Evolutionary conservation across 2,888 invertebrate genomes (phyloP), one percentile per base, ranked within the genome.

Genomic region (Nebria salina): DNA sequence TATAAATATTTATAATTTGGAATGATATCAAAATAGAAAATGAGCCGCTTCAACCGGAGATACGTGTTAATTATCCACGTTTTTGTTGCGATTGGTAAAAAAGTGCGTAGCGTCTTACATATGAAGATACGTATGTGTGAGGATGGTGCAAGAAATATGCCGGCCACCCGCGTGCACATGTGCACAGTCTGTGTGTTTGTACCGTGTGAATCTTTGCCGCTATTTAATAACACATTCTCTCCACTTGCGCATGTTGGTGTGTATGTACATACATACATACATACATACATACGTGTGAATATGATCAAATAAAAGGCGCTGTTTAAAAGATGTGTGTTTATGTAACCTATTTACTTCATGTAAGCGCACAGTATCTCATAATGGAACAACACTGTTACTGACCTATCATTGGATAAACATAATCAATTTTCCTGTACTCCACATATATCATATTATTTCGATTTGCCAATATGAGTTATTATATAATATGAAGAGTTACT

Each of bases 291-390:
- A 54, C 54, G 54, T 54, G 54, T 70, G 54, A 75, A 65, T 72
- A 15, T 65, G 75, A 75, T 80, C 80, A 80, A 80, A 75, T 75
- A 75, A 75, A 79, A 75, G 68, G 41, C 66, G 65, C 43, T 54
- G 75, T 54, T 75, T 75, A 79, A 80, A 80, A 80, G 80, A 80
- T 80, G 75, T 80, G 75, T 80, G 80, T 80, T 80, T 80, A 70
- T 72, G 70, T 80, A 80, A 80, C 80, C 80, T 80, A 80, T 75
- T 80, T 80, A 80, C 75, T 78, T 66, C 11, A 65, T 34, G 74
- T 65, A 73, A 78, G 65, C 66, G 25, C 66, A 20, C 70, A 54
- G 54, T 54, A 54, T 54, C 54, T 54, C 54, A 54, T 54, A 54
- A 54, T 54, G 54, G 54, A 54, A 54, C 54, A 54, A 54, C 54